Evolutionary conservation across 2,797 vertebrate species (phyloP), one percentile per base, ranked within the genome.

Genomic region (Geotrypetes seraphini): DNA sequence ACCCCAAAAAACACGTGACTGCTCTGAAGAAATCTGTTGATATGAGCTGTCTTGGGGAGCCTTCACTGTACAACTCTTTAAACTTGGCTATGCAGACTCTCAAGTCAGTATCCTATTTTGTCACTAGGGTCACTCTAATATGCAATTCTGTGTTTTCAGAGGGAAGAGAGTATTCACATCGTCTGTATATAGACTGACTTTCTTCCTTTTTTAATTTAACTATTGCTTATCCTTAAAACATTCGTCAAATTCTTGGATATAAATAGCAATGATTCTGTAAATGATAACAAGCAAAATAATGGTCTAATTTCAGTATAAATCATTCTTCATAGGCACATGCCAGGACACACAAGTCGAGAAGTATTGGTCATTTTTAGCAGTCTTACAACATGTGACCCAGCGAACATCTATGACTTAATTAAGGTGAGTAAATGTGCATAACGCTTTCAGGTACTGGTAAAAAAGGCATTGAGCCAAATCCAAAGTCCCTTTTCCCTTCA

Each of bases 301-400:
- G n/a, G n/a, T 6, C 10, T 43, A 15, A 47, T 35, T 42, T 31
- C 26, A 48, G 10, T 35, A 0, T 31, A 3, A 49, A 11, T 31
- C 52, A n/a, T 26, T 57, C 36, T 54, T 53, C 12, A n/a, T 66
- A 99, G 95, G 66, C 92, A 99, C 64, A 90, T 99, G 92, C 95
- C 95, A 8, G 89, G 85, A 60, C 95, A 99, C 44, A 90, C 92
- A 5, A 99, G 95, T 66, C 78, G 90, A 61, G 95, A 99, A 69
- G 72, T 99, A 42, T 73, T 99, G 33, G 60, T 99, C 27, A 73
- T 99, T 66, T 89, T 97, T 60, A 93, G 95, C 71, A 99, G 95
- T 48, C 83, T 99, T 33, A 97, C 95, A 1, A 99, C 93, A 2
- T 99, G 95, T 48, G 95, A 99, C 69, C 95, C 95, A 10, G 74